Evolutionary conservation across 2,888 invertebrate species (phyloP).

Genomic region (Tortricodes alternella): DNA sequence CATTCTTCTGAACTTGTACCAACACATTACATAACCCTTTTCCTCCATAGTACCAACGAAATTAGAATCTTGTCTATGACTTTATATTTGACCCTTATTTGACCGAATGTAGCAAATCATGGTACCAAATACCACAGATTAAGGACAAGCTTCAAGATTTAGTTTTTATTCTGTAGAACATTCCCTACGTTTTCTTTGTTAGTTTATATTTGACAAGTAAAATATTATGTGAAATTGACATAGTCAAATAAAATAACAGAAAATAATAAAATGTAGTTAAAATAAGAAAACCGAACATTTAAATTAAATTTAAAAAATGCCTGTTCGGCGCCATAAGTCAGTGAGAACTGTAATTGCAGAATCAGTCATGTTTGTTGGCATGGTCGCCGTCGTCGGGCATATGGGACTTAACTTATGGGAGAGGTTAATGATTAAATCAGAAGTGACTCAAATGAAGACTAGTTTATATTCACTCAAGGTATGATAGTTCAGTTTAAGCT

Average conservation of each 20-base stretch:
- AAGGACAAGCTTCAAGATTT: no score
- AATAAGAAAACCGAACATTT: not conserved
- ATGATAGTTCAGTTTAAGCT: constrained; percentile 6
- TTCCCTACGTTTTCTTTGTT: no score
- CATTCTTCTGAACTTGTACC: no score
- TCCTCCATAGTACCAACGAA: no score
- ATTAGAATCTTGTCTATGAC: no score
- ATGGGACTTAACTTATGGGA: constrained; percentile 62
- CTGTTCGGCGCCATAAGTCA: constrained; percentile 39
- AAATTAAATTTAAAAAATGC: constrained; percentile 44
- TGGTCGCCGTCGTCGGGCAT: constrained; percentile 56
- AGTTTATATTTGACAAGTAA: no score
- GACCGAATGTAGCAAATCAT: no score
- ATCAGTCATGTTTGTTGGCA: constrained; percentile 50
- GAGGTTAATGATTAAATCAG: constrained; percentile 52
- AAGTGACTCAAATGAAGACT: constrained; percentile 55
- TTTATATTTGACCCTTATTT: no score
- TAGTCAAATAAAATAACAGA: not conserved
- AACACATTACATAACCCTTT: no score
- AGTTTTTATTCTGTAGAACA: no score
- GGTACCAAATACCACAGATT: no score
- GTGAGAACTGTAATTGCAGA: constrained; percentile 49
- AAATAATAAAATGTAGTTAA: not conserved
- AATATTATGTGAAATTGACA: not conserved
- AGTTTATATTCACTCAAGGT: constrained; percentile 60